Conservation (phyloP, 2,797 vertebrate species). For the Phylloscopus collybita region DNA sequence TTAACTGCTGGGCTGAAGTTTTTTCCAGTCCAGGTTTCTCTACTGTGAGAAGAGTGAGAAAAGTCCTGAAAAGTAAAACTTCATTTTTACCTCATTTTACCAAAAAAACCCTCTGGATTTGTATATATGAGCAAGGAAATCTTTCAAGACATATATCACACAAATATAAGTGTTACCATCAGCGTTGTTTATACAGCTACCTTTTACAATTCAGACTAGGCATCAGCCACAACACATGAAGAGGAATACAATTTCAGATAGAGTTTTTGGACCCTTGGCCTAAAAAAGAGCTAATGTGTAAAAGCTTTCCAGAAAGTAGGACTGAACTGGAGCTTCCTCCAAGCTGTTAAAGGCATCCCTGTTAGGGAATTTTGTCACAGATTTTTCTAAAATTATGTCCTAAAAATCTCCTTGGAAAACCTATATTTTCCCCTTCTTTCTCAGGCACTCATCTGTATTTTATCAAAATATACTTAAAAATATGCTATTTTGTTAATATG, state of each 20-base stretch:
- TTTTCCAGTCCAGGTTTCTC: background rate
- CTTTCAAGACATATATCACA: background rate
- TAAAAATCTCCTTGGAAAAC: background rate
- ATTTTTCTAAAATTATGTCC: background rate
- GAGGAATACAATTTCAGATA: background rate
- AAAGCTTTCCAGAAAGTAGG: background rate
- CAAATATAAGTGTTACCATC: background rate
- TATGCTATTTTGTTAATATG: background rate
- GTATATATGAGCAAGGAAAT: background rate
- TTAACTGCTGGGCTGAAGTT: background rate
- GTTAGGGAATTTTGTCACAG: background rate
- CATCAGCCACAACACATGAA: background rate
- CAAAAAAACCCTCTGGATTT: background rate
- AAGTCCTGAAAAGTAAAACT: background rate
- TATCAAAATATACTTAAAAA: background rate
- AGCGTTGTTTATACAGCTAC: rapidly evolving
- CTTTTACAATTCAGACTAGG: background rate
- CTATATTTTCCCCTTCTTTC: background rate
- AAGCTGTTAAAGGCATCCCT: background rate
- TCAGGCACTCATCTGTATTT: background rate
- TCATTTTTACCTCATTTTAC: background rate
- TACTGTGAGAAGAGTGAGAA: background rate
- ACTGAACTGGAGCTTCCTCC: background rate
- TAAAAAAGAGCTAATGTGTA: background rate
- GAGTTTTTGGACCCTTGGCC: background rate